These are phyloP conservation scores for Listronotus oregonensis DNA, from an alignment of 1,140 invertebrate species.

Conservation along the genomic window DNA sequence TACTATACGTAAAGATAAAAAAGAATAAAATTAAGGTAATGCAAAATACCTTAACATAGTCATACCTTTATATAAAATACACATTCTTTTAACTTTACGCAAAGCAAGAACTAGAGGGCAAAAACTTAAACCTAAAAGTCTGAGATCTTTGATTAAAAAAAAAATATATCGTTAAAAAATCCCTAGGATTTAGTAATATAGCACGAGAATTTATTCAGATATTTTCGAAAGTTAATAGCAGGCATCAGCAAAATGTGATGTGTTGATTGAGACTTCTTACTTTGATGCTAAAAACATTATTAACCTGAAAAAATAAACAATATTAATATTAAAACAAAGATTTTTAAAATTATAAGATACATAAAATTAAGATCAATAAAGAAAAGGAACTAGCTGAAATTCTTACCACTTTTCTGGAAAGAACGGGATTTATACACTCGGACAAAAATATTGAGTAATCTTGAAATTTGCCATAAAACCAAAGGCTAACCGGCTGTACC, in stretches of 20 bases:
- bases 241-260: background rate
- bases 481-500: too few relatives aligned
- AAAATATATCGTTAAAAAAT: slow-evolving; percentile 1
- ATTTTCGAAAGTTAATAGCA: slow-evolving; percentile 10
- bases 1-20: too few relatives aligned
- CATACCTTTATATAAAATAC: background rate
- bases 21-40: background rate
- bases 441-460: too few relatives aligned
- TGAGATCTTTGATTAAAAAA: slow-evolving; percentile 11
- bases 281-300: slow-evolving; percentile 17
- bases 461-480: too few relatives aligned
- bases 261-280: slow-evolving; percentile 1
- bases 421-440: too few relatives aligned
- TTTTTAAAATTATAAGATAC: background rate
- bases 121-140: slow-evolving; percentile 4
- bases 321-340: slow-evolving; percentile 19
- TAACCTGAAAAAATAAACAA: slow-evolving; percentile 51
- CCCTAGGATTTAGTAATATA: slow-evolving; percentile 13
- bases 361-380: too few relatives aligned
- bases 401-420: too few relatives aligned
- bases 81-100: slow-evolving; percentile 1
- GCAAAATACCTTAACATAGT: background rate
- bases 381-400: too few relatives aligned
- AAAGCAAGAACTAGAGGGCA: slow-evolving; percentile 4
- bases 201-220: slow-evolving; percentile 13